Evolutionary conservation across 2,797 vertebrate species (phyloP).

Genomic region (Oreonectes daqikongensis): DNA sequence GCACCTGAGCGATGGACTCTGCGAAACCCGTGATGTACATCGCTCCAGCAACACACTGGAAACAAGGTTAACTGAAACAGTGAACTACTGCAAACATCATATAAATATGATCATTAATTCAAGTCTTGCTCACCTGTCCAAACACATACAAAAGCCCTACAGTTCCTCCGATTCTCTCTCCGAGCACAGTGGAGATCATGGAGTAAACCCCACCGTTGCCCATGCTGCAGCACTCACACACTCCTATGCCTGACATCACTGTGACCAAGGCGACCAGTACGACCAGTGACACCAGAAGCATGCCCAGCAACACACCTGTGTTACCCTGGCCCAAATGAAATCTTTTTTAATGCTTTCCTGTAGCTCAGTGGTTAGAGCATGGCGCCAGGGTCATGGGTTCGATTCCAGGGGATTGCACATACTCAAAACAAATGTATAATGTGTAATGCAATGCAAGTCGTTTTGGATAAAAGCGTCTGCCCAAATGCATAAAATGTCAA

Average conservation of each 20-base stretch:
- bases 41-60: conserved; percentile 94
- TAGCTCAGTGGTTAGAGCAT: too few species aligned
- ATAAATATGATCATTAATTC: not conserved
- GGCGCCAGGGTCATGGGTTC: too few species aligned
- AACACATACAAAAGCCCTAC: conserved; percentile 94
- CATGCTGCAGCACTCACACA: conserved; percentile 83
- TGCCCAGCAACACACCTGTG: conserved; percentile 88
- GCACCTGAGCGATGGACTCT: conserved; percentile 88
- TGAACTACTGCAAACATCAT: not conserved
- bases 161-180: conserved; percentile 87
- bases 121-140: conserved; percentile 83
- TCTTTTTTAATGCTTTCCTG: too few species aligned
- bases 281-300: conserved; percentile 91
- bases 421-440: too few species aligned
- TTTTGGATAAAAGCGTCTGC: too few species aligned
- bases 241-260: conserved; percentile 91
- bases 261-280: conserved; percentile 90
- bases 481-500: too few species aligned
- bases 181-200: conserved; percentile 93
- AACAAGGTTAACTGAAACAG: not conserved
- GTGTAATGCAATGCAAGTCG: too few species aligned
- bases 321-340: too few species aligned
- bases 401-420: too few species aligned
- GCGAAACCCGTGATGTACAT: conserved; percentile 98
- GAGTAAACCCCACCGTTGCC: conserved; percentile 92